Evolutionary conservation across 2,113 vertebrate species (phyloP).

Genomic region (Ciconia stormi): DNA sequence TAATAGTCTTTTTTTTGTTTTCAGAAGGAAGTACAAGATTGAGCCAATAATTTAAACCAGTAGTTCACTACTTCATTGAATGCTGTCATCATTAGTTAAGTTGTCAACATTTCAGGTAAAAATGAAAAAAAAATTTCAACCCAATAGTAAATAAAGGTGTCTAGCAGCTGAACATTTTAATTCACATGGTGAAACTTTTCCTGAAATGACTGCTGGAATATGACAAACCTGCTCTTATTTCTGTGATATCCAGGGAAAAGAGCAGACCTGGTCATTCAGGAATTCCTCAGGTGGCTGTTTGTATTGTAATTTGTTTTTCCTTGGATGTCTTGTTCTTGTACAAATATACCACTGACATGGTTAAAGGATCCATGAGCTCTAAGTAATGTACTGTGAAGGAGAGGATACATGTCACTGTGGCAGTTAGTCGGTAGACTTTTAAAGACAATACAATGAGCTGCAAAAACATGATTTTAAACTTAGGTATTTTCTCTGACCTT

Average conservation of each 20-base stretch:
- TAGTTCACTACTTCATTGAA: background rate
- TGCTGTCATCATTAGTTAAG: conserved; percentile 23
- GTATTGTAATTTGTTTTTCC: background rate
- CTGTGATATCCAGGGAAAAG: background rate
- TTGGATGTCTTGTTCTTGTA: background rate
- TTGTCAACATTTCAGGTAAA: conserved; percentile 15
- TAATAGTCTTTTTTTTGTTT: background rate
- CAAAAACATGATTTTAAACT: background rate
- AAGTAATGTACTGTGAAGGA: background rate
- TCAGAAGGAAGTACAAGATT: background rate
- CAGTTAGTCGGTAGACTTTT: background rate
- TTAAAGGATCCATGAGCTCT: background rate
- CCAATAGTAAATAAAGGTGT: background rate
- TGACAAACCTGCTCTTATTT: background rate
- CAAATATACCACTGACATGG: background rate
- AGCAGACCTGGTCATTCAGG: background rate
- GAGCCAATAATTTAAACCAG: background rate
- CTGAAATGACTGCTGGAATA: background rate
- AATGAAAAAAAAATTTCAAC: background rate
- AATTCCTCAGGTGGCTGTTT: background rate
- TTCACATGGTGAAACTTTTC: background rate
- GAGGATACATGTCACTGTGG: background rate
- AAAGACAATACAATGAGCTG: background rate
- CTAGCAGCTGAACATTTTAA: background rate
- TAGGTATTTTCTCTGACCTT: background rate